Conservation (phyloP, 2,113 vertebrate genomes). For the Sebastes fasciatus region DNA sequence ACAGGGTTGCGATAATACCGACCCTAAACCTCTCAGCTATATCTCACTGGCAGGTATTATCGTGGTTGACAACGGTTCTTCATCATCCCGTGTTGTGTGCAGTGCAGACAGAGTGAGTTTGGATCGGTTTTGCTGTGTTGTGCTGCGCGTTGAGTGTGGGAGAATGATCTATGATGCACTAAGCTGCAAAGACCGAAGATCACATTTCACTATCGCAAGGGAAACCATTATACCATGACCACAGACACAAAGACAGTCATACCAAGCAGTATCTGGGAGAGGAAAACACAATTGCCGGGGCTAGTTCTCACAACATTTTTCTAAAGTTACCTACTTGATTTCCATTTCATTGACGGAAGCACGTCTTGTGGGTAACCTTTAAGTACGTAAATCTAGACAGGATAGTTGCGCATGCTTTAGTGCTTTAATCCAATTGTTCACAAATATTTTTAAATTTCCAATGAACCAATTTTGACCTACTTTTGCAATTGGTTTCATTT, state of each 20-base stretch:
- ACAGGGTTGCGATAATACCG: constrained; percentile 62
- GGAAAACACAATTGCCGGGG: constrained; percentile 41
- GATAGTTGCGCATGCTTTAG: neutral
- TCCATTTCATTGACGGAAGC: neutral
- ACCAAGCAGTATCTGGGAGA: constrained; percentile 65
- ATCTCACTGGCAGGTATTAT: constrained; percentile 61
- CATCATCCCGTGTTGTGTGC: constrained; percentile 35
- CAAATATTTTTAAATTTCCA: neutral
- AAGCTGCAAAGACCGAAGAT: constrained; percentile 72
- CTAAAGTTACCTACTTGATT: constrained; percentile 33
- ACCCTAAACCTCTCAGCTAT: constrained; percentile 50
- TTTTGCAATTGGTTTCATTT: constrained; percentile 24
- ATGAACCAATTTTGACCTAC: constrained; percentile 34
- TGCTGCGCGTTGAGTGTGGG: constrained; percentile 63
- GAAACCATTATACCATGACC: constrained; percentile 79
- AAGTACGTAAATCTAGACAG: neutral
- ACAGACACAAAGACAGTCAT: constrained; percentile 72
- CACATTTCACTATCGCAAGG: constrained; percentile 79
- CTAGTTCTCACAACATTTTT: constrained; percentile 61
- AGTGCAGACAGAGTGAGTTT: constrained; percentile 25
- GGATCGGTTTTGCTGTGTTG: constrained; percentile 40
- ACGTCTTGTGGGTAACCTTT: neutral
- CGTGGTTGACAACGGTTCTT: constrained; percentile 48
- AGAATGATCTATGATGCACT: constrained; percentile 76
- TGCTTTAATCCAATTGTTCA: neutral